Evolutionary conservation across 2,797 vertebrate species (phyloP).

Genomic region (Dipus sagitta): DNA sequence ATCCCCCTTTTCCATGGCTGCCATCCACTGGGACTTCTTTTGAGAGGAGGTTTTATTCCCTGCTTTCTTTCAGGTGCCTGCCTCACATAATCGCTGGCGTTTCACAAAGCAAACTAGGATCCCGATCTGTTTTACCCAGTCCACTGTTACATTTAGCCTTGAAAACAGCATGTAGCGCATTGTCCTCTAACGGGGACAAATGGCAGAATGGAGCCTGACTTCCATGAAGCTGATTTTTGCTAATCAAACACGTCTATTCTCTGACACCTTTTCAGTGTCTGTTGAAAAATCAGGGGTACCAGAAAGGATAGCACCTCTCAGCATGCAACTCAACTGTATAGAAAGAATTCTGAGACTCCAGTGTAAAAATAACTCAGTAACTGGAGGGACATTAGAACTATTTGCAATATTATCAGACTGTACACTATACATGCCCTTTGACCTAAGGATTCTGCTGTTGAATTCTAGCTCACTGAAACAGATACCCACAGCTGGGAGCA

Average conservation of each 20-base stretch:
- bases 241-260: constrained; percentile 65
- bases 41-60: constrained; percentile 51
- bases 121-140: constrained; percentile 68
- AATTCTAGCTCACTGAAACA: constrained; percentile 5
- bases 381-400: background rate
- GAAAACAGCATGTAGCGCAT: constrained; percentile 58
- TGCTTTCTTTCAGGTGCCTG: constrained; percentile 72
- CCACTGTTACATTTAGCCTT: background rate
- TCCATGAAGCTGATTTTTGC: constrained; percentile 62
- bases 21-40: constrained; percentile 43
- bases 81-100: constrained; percentile 59
- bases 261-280: constrained; percentile 43
- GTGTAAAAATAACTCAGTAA: constrained; percentile 9
- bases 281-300: constrained; percentile 35
- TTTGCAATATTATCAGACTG: background rate
- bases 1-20: constrained; percentile 31
- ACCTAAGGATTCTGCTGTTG: background rate
- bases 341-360: background rate
- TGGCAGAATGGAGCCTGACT: constrained; percentile 63
- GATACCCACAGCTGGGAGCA: background rate
- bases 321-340: background rate
- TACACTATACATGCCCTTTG: background rate
- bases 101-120: constrained; percentile 81
- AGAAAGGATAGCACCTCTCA: constrained; percentile 22
- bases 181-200: constrained; percentile 56